Base-by-base conservation (phyloP, 2,113 vertebrate species). In the Vimba vimba region DNA sequence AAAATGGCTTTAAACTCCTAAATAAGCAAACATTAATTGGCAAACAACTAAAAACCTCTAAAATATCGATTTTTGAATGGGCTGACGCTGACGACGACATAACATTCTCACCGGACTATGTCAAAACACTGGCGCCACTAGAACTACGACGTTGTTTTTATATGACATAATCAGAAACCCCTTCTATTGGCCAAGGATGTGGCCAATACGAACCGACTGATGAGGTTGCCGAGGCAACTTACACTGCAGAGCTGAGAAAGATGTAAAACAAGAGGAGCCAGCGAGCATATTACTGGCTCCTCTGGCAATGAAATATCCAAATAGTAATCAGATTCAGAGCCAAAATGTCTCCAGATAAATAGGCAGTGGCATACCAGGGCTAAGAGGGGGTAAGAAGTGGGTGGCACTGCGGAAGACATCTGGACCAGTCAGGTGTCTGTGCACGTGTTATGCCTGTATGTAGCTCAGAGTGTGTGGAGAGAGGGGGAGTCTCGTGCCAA, bases 121-220 rank as follows among this genome's bases (percentile, higher is more conserved):
- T 81, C 59, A 60, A 83, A 59, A 86, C 76, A 88, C 64, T 77
- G 39, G 86, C 78, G 27, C 75, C 84, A 86, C 64, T 33, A 43
- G 59, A 86, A 71, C 33, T 83, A 82, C 86, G 81, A 74, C 69
- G 80, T 82, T 87, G 88, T 88, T 89, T 81, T 81, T 60, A 89
- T 89, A 93, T 95, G 91, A 93, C 92, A 91, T 94, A 90, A 94
- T 84, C 88, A 17, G 76, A 64, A n/a, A 60, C 57, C 23, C 12
- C 43, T 81, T 25, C 52, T 74, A 90, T 91, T 92, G 64, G 89
- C 69, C 57, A 39, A 55, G 73, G 39, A 60, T 7, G 11, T 66
- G 84, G 47, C 91, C 90, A 89, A 91, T 90, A 75, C 57, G 15
- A 83, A 79, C 21, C 36, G 19, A 77, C 69, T 83, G 62, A 77